Evolutionary conservation across 1,140 invertebrate species (phyloP), one percentile per base, ranked within the genome.

Genomic region (Reticulitermes speratus): DNA sequence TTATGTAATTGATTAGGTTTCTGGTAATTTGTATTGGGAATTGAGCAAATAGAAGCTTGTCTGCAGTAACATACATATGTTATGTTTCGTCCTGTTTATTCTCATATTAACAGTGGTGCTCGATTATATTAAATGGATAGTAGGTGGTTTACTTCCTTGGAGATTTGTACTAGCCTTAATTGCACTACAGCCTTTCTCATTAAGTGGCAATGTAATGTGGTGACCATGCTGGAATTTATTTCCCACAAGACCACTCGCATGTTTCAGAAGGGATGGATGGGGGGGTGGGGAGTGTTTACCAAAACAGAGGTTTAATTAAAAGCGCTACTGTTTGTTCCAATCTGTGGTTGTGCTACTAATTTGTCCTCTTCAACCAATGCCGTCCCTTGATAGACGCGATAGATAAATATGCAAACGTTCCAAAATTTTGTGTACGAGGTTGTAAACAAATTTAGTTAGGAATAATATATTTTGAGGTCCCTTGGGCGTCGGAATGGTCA

Each of bases 1-100:
- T 75, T 75, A 8, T 75, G 65, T 75, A 75, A 75, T 75, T 75
- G 65, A 75, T 75, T 75, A 75, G 65, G 65, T 75, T 75, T 75
- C 7, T 25, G n/a, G 65, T 75, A 75, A 75, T 75, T 30, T 75
- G 65, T 75, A 30, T 30, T 75, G 65, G 65, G n/a, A 75, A 75
- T 9, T 75, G 25, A 75, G 7, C 65, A 75, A 30, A n/a, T 75
- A 75, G 65, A 75, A 5, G n/a, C 25, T 75, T 75, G 65, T 75
- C 25, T 75, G 65, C n/a, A 14, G 65, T 14, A 75, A 75, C 65
- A 75, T 75, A 75, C 65, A 30, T 6, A 75, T 75, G 65, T 75
- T 75, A 30, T 75, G 65, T 75, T 75, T 19, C 59, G 16, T n/a
- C 19, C 25, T 75, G 65, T 75, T 75, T 25, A 75, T 25, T 75